phyloP scores from a whole-genome alignment of 2,888 invertebrate genomes.

The Tinea pellionella region DNA sequence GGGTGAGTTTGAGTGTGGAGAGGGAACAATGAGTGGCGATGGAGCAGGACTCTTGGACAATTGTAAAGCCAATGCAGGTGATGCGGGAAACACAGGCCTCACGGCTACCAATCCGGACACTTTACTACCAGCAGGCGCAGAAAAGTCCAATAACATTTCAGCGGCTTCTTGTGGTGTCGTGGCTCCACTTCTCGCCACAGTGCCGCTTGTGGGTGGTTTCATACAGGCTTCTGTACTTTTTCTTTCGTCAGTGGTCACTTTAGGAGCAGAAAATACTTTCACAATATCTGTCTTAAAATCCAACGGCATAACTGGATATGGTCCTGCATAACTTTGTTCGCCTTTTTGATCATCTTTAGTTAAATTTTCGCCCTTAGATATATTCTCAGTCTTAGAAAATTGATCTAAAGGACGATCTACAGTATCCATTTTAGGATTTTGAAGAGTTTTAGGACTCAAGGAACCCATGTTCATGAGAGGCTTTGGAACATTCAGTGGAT shows the following conservation, averaged over 20 bases:
- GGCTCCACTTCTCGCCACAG: slow-evolving; percentile 52
- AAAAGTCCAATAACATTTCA: slow-evolving; percentile 76
- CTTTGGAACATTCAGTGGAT: slow-evolving; percentile 58
- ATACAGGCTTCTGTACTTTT: slow-evolving; percentile 59
- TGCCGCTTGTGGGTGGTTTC: slow-evolving; percentile 56
- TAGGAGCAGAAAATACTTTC: slow-evolving; percentile 57
- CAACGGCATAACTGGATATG: slow-evolving; percentile 50
- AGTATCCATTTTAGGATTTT: slow-evolving; percentile 37
- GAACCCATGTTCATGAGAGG: slow-evolving; percentile 55
- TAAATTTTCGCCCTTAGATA: slow-evolving; percentile 41
- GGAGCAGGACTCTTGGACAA: slow-evolving; percentile 83
- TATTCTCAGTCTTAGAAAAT: slow-evolving; percentile 51
- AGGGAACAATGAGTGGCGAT: slow-evolving; percentile 75
- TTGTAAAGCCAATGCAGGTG: slow-evolving; percentile 79
- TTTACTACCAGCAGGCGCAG: slow-evolving; percentile 69
- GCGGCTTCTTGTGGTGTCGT: slow-evolving; percentile 71
- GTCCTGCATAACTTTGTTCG: slow-evolving; percentile 32
- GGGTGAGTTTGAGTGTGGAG: slow-evolving; percentile 78
- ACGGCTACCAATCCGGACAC: slow-evolving; percentile 67
- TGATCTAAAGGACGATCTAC: slow-evolving; percentile 42
- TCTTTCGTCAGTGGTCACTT: slow-evolving; percentile 53
- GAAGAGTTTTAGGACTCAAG: slow-evolving; percentile 52
- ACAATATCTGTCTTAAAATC: slow-evolving; percentile 60
- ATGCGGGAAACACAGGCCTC: slow-evolving; percentile 68
- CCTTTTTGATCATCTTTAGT: slow-evolving; percentile 48